phyloP scores from a whole-genome alignment of 1,140 invertebrate species.

The Diachasmimorpha longicaudata region DNA sequence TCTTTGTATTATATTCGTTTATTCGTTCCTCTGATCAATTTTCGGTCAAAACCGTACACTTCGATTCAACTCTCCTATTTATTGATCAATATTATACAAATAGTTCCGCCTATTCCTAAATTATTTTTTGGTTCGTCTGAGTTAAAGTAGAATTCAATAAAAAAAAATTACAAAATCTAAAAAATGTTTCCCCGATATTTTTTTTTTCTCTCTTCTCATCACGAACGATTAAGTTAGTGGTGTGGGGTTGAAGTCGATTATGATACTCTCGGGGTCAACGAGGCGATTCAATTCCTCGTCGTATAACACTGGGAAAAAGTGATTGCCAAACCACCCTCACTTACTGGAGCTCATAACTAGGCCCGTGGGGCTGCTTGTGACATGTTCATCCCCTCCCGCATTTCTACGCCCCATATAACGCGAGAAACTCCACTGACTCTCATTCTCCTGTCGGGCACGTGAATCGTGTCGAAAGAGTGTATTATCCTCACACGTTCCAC shows the following conservation, averaged over 20 bases:
- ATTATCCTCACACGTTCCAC: neutral
- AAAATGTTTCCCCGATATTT: slow-evolving; percentile 21
- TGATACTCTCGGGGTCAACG: slow-evolving; percentile 20
- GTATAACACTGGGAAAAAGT: neutral
- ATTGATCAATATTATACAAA: too few relatives aligned
- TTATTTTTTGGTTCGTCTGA: too few relatives aligned
- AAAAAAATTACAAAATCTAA: too few relatives aligned
- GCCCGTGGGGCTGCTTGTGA: slow-evolving; percentile 59
- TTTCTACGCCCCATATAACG: slow-evolving; percentile 43
- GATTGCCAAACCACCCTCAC: slow-evolving; percentile 41
- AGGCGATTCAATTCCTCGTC: slow-evolving; percentile 20
- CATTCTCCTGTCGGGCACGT: neutral
- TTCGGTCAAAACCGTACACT: slow-evolving; percentile 10
- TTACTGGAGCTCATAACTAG: slow-evolving; percentile 56
- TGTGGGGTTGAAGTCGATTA: slow-evolving; percentile 22
- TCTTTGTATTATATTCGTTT: slow-evolving; percentile 21
- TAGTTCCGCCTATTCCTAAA: too few relatives aligned
- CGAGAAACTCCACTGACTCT: neutral
- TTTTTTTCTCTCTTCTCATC: neutral
- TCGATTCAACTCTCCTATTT: too few relatives aligned
- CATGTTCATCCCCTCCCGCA: slow-evolving; percentile 56
- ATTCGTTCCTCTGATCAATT: slow-evolving; percentile 32
- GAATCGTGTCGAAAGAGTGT: slow-evolving; percentile 5
- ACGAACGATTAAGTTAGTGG: slow-evolving; percentile 14
- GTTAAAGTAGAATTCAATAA: too few relatives aligned